A percentile compares a stretch with the other conserved stretches of the same genome.
Evolutionary conservation across 2,797 vertebrate genomes (phyloP).

Genomic region (Vipera latastei): DNA sequence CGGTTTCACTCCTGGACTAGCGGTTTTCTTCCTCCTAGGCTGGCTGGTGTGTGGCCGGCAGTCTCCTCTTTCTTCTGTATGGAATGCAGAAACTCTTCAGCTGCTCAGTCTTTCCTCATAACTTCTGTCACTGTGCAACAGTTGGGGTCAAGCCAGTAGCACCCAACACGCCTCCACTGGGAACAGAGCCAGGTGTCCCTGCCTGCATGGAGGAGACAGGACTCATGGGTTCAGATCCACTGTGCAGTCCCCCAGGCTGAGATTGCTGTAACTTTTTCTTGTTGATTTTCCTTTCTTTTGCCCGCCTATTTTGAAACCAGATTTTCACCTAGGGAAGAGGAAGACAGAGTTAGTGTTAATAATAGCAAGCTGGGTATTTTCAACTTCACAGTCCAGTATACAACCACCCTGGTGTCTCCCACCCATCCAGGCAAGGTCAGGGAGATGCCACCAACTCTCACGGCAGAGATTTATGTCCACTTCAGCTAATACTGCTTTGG

Average conservation of each 20-base stretch:
- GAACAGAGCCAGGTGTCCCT: slow-evolving; percentile 51
- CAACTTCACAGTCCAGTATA: not conserved
- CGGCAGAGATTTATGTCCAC: no score
- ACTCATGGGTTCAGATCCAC: slow-evolving; percentile 67
- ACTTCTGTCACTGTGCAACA: slow-evolving; percentile 39
- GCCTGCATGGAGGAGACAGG: slow-evolving; percentile 66
- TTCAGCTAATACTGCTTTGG: not conserved
- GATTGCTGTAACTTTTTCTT: slow-evolving; percentile 78
- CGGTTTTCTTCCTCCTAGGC: not conserved
- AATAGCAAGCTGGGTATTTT: not conserved
- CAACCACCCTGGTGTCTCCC: not conserved
- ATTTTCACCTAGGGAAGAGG: slow-evolving; percentile 74
- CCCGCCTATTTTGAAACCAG: slow-evolving; percentile 81
- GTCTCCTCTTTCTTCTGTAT: not conserved
- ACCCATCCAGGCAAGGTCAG: not conserved
- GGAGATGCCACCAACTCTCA: not conserved
- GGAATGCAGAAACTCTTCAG: not conserved
- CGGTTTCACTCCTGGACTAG: not conserved
- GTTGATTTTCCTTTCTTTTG: slow-evolving; percentile 80
- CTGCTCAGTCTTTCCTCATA: slow-evolving; percentile 7
- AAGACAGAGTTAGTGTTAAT: not conserved
- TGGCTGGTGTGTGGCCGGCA: not conserved
- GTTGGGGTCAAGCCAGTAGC: slow-evolving; percentile 46
- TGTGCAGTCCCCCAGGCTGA: slow-evolving; percentile 58
- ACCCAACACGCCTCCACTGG: slow-evolving; percentile 51